These are phyloP conservation scores for Diogma glabrata DNA, from an alignment of 2,888 invertebrate genomes.

Conservation along the genomic window DNA sequence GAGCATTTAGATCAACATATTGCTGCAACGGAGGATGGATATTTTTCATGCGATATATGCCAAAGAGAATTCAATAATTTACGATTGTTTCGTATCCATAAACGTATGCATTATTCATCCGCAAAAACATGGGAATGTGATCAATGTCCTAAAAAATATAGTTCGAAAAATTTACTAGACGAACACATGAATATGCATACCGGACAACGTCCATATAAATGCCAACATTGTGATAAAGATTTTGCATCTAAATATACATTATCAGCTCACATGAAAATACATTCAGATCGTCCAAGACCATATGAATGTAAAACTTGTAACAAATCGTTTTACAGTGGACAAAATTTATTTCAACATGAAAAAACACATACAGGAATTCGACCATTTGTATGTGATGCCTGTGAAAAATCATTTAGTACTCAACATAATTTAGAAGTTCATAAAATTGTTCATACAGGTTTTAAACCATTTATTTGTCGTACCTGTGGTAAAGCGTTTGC, in stretches of 20 bases:
- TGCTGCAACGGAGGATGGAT: slow-evolving; percentile 44
- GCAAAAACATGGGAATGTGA: slow-evolving; percentile 51
- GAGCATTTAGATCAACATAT: slow-evolving; percentile 52
- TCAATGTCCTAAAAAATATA: slow-evolving; percentile 54
- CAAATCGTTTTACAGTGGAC: slow-evolving; percentile 64
- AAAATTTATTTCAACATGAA: slow-evolving; percentile 63
- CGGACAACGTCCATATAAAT: slow-evolving; percentile 54
- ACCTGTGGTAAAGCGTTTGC: slow-evolving; percentile 64
- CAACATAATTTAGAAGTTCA: slow-evolving; percentile 68
- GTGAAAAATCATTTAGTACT: slow-evolving; percentile 61
- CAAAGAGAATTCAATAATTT: slow-evolving; percentile 48
- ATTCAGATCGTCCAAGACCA: slow-evolving; percentile 54
- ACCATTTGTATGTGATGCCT: slow-evolving; percentile 20
- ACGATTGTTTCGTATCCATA: slow-evolving; percentile 48
- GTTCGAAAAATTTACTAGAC: slow-evolving; percentile 54
- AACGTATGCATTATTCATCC: slow-evolving; percentile 50
- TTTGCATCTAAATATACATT: slow-evolving; percentile 71
- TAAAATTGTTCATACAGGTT: slow-evolving; percentile 65
- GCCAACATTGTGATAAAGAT: slow-evolving; percentile 53
- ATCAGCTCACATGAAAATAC: slow-evolving; percentile 64
- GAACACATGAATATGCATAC: slow-evolving; percentile 63
- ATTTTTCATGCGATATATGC: slow-evolving; percentile 52
- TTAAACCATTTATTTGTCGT: slow-evolving; percentile 56
- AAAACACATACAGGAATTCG: slow-evolving; percentile 61
- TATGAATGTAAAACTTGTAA: slow-evolving; percentile 54